Evolutionary conservation across 2,888 invertebrate genomes (phyloP), one percentile per base, ranked within the genome.

Genomic region (Erebia aethiops): DNA sequence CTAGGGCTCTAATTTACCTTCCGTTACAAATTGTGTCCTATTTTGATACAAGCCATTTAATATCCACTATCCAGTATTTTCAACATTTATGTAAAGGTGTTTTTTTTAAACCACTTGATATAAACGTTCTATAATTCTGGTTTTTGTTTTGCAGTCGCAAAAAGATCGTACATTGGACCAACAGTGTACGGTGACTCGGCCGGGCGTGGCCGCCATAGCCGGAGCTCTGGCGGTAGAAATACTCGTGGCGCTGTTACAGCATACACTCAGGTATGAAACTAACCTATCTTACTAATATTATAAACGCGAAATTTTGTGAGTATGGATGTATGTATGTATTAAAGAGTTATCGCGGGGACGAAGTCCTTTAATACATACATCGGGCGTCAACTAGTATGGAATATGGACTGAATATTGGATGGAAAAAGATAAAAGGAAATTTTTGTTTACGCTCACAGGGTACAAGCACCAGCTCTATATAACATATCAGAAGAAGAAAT

Each of bases 181-280:
- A 85, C 99, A 99, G 86, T 99, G 99, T 85, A 99, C 99, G 0
- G 99, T 99, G 21, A 98, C 98, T 0, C 94, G 99, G 68, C 99
- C 99, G 0, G 99, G 99, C 1, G 96, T 97, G 16, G 97, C 99
- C 0, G 96, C 97, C 83, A 96, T 99, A 66, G 99, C 98, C 0
- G 96, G 96, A 18, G 97, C 98, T 3, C 91, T 98, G 71, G 98
- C 98, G 0, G 98, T 98, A 0, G 99, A 99, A 89, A 87, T 99
- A 63, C 93, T 99, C 56, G 95, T 98, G 0, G 96, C 97, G 0
- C 77, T 99, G 58, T 88, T 98, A 46, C 99, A 99, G 83, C 98
- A 99, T 92, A 96, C 97, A 1, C 86, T 95, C 26, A 57, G 56
- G 56, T 57, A n/a, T n/a, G n/a, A n/a, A n/a, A n/a, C n/a, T n/a